phyloP scores from a whole-genome alignment of 2,797 vertebrate genomes.

The Hydrophis major region DNA sequence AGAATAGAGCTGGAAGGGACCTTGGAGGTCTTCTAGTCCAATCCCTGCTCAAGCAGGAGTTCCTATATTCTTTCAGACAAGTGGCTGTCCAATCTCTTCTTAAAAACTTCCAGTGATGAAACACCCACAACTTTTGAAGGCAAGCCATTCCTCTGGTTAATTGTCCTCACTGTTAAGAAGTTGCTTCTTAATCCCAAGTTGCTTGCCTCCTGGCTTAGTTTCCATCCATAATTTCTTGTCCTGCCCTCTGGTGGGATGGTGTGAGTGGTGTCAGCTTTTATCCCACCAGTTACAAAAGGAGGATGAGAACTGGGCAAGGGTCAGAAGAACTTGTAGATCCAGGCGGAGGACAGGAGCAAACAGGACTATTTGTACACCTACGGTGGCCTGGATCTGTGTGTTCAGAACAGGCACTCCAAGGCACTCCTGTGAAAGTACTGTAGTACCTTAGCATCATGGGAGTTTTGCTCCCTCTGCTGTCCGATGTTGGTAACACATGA shows the following conservation, averaged over 20 bases:
- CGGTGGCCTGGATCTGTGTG: not conserved
- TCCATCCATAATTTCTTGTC: not conserved
- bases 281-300: not conserved
- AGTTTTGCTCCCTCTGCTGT: constrained; percentile 16
- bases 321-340: not conserved
- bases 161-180: not conserved
- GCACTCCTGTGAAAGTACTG: not conserved
- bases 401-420: not conserved
- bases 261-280: not conserved
- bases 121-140: no score
- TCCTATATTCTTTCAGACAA: not conserved
- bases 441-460: not conserved
- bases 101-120: no score
- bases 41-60: not conserved
- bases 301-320: not conserved
- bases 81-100: no score
- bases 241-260: not conserved
- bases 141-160: no score
- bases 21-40: not conserved
- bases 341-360: constrained; percentile 11
- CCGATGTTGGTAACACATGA: not conserved
- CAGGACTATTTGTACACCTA: constrained; percentile 4
- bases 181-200: not conserved
- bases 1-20: not conserved
- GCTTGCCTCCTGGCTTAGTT: not conserved